Evolutionary conservation across 2,797 vertebrate genomes (phyloP).

Genomic region (Argya squamiceps): DNA sequence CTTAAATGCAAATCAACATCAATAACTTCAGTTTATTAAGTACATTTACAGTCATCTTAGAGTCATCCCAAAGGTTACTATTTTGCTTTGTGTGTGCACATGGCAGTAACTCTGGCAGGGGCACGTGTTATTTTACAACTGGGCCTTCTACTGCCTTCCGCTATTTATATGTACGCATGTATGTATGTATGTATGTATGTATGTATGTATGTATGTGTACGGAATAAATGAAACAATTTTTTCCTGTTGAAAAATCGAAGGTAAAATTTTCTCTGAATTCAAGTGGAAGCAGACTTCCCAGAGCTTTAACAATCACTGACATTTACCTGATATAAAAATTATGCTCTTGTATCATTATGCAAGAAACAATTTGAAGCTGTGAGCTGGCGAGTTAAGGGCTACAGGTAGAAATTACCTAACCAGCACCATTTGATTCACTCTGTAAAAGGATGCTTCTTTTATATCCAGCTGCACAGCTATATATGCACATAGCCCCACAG

Average conservation of each 20-base stretch:
- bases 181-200: no score
- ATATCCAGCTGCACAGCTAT: background rate
- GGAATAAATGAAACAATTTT: background rate
- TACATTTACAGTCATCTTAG: background rate
- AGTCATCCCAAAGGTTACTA: background rate
- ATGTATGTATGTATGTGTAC: background rate
- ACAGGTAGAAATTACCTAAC: background rate
- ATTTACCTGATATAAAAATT: background rate
- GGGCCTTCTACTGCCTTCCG: background rate
- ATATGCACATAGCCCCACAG: no score
- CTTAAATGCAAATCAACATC: background rate
- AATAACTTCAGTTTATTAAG: background rate
- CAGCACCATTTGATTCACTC: background rate
- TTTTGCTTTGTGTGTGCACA: background rate
- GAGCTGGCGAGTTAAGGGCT: background rate
- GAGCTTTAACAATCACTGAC: background rate
- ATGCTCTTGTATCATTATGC: background rate
- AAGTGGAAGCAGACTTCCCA: background rate
- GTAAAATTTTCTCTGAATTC: background rate
- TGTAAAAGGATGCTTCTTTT: background rate
- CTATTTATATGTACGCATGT: no score
- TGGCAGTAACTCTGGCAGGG: background rate
- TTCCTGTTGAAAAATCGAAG: background rate
- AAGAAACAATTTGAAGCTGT: background rate
- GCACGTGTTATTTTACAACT: accelerated